phyloP scores from a whole-genome alignment of 2,797 vertebrate species.

The Catharus ustulatus region DNA sequence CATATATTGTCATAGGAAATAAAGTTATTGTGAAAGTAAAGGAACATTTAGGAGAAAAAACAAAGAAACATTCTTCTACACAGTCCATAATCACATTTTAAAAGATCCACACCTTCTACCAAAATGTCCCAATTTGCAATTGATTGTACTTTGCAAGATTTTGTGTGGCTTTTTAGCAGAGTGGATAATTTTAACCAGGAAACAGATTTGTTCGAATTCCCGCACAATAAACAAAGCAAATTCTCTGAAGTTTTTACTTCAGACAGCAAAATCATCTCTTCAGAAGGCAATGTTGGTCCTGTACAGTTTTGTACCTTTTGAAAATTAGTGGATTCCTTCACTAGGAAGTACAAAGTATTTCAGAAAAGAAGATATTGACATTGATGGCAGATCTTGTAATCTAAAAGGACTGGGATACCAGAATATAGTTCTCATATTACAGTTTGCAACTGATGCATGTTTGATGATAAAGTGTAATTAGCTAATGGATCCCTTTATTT shows the following conservation, averaged over 20 bases:
- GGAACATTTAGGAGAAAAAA: neutral
- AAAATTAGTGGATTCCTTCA: neutral
- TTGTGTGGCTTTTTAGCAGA: neutral
- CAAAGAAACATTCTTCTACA: neutral
- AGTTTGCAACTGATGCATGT: neutral
- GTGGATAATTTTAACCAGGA: neutral
- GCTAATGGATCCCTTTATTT: conserved; percentile 48
- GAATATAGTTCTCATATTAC: conserved; percentile 12
- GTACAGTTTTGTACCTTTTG: neutral
- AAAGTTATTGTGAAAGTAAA: neutral
- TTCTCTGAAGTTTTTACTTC: neutral
- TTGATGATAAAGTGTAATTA: conserved; percentile 49
- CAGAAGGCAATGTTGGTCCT: neutral
- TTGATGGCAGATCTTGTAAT: neutral
- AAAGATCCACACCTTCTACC: neutral
- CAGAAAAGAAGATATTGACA: neutral
- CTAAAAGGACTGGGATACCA: neutral
- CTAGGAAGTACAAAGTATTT: neutral
- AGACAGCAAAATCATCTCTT: neutral
- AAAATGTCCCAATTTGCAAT: neutral
- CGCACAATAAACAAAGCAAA: neutral
- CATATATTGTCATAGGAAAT: neutral
- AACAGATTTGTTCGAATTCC: neutral
- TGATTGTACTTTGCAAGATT: neutral
- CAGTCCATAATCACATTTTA: neutral